These are phyloP conservation scores for Pseudorectes ferrugineus DNA, from an alignment of 2,113 vertebrate genomes.

Conservation along the genomic window DNA sequence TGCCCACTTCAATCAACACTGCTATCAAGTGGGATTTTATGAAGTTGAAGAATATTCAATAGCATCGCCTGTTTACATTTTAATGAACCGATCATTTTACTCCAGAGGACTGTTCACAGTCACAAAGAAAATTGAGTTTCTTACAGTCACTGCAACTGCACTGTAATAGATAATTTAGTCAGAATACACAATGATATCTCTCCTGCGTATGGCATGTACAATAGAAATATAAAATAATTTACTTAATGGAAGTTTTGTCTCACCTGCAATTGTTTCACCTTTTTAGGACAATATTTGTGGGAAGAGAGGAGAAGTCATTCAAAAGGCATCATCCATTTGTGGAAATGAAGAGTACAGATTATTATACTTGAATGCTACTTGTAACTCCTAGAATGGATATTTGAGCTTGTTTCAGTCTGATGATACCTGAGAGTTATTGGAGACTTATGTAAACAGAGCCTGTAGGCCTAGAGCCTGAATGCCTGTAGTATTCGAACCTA, in stretches of 20 bases:
- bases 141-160: neutral
- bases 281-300: neutral
- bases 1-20: neutral
- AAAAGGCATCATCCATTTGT: neutral
- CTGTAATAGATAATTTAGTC: neutral
- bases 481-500: neutral
- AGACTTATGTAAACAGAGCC: neutral
- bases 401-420: neutral
- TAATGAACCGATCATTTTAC: neutral
- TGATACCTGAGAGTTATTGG: neutral
- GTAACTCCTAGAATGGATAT: neutral
- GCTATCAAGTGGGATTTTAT: neutral
- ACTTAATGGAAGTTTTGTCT: neutral
- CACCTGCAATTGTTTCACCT: neutral
- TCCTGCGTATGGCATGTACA: neutral
- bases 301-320: neutral
- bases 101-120: neutral
- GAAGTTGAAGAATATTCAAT: neutral
- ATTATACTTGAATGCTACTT: neutral
- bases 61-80: neutral
- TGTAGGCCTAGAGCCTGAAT: neutral
- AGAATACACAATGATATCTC: neutral
- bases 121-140: neutral
- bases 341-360: neutral
- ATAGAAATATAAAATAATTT: neutral